A percentile compares a stretch with the other conserved stretches of the same genome.
Evolutionary conservation across 2,888 invertebrate species (phyloP).

Genomic region (Notocelia uddmanniana): DNA sequence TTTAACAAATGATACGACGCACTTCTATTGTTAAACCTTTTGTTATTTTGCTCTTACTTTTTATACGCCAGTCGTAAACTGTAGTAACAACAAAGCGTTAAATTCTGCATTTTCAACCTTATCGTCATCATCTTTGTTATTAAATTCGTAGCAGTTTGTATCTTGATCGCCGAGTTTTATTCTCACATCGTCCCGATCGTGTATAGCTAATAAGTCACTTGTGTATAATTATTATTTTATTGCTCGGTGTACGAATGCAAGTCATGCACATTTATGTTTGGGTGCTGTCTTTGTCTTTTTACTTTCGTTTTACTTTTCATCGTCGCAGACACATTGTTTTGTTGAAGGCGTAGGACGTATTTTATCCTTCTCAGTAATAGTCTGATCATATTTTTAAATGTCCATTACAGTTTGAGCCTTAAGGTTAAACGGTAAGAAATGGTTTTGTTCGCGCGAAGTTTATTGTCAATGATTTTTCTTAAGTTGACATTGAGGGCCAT

Average conservation of each 20-base stretch:
- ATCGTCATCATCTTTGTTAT: constrained; percentile 37
- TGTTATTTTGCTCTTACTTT: constrained; percentile 76
- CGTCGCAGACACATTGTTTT: constrained; percentile 67
- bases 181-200: constrained; percentile 70
- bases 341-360: constrained; percentile 68
- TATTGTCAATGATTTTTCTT: constrained; percentile 44
- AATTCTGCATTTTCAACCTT: constrained; percentile 51
- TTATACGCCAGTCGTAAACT: constrained; percentile 57
- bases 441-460: constrained; percentile 15
- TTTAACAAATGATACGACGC: constrained; percentile 84
- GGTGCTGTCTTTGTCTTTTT: constrained; percentile 66
- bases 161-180: constrained; percentile 58
- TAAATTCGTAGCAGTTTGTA: constrained; percentile 43
- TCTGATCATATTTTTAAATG: constrained; percentile 59
- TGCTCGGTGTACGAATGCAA: constrained; percentile 77
- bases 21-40: constrained; percentile 82
- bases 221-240: constrained; percentile 85
- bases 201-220: constrained; percentile 82
- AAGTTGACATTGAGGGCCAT: constrained; percentile 44
- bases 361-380: constrained; percentile 62
- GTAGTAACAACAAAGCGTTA: constrained; percentile 53
- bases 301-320: constrained; percentile 64
- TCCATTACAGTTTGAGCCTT: constrained; percentile 58
- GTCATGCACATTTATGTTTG: constrained; percentile 74
- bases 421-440: constrained; percentile 52